Evolutionary conservation across 2,113 vertebrate genomes (phyloP), one percentile per base, ranked within the genome.

Genomic region (Patagioenas fasciata): DNA sequence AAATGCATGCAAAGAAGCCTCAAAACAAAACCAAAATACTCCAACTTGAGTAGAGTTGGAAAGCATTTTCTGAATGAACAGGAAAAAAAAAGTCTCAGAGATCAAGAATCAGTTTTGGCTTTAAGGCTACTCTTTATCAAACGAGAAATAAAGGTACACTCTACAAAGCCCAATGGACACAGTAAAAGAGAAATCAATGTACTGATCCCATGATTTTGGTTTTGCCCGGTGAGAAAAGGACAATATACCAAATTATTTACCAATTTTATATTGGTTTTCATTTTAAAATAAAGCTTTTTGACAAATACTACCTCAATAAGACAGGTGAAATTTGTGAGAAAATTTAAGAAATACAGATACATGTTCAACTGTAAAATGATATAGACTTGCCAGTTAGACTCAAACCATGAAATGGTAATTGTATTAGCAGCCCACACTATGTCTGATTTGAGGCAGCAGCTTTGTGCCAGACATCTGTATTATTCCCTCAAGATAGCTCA

Each of bases 321-420:
- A 56, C 28, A 74, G 7, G 10, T 29, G 38, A 91, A 77, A 89
- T 67, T n/a, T 47, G 15, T 65, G 32, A 85, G 24, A 57, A 80
- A 34, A 67, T 3, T 3, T 25, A 62, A 64, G 20, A 81, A 64
- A 72, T 64, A 36, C 6, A 80, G 40, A 80, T 3, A 26, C 2
- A 5, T 6, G 1, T 61, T 34, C 44, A 57, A 36, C 0, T 2
- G 1, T n/a, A 61, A 72, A 88, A 58, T 57, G 10, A 62, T 48
- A 34, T 0, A 47, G 73, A 36, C 13, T 21, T 79, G 54, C 11
- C 34, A 61, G 9, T 47, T 18, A 64, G 58, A 77, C 5, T 4
- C 31, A 78, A 42, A 48, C 18, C 11, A 75, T 10, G 48, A 71
- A 78, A 71, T 29, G 13, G 11, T 32, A 53, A 65, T 25, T 61